Conservation (phyloP, 2,797 vertebrate species). For the Falco biarmicus region DNA sequence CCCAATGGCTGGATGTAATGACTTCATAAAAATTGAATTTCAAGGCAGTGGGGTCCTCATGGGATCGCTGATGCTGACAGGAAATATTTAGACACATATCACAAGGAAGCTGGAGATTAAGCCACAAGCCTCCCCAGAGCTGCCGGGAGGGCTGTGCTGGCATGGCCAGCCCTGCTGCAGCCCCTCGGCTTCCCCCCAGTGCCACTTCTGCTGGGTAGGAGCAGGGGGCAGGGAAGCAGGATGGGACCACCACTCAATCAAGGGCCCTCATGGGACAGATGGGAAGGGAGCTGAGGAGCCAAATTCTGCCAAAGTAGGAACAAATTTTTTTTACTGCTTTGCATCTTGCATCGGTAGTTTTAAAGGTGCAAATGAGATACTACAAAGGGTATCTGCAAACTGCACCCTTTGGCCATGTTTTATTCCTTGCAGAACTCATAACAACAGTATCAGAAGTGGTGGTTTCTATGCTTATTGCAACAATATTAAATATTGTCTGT, state of each 20-base stretch:
- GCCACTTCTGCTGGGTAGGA: not conserved
- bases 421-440: not conserved
- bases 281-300: not conserved
- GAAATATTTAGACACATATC: not conserved
- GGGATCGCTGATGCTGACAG: conserved; percentile 91
- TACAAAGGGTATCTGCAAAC: not conserved
- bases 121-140: fast-evolving
- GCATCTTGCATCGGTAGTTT: not conserved
- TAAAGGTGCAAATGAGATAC: not conserved
- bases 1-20: conserved; percentile 84
- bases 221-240: not conserved
- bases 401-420: not conserved
- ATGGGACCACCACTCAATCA: not conserved
- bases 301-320: not conserved
- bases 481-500: not conserved
- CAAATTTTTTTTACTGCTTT: not conserved
- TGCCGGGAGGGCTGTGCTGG: not conserved
- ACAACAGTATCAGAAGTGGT: not conserved
- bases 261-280: not conserved
- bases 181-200: not conserved
- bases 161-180: not conserved
- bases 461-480: not conserved
- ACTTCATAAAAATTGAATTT: conserved; percentile 94
- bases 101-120: not conserved
- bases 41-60: conserved; percentile 89